A percentile compares a stretch with the other conserved stretches of the same genome.
Conservation (phyloP, 2,113 vertebrate species). For the Sceloporus undulatus region DNA sequence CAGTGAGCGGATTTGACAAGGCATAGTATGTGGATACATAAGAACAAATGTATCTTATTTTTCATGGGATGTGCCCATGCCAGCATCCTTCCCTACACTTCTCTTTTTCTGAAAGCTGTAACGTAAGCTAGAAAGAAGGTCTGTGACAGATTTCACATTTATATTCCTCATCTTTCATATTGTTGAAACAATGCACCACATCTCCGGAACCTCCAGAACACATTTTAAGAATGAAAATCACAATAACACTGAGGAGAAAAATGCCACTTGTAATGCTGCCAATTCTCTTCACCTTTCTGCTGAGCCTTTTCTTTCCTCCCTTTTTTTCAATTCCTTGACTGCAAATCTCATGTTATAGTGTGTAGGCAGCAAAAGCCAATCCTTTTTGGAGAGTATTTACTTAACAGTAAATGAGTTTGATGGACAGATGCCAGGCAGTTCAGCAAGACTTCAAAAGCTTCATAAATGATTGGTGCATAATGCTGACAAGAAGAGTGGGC, state of each 20-base stretch:
- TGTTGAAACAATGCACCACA: neutral
- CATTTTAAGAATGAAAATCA: constrained; percentile 24
- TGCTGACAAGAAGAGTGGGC: constrained; percentile 20
- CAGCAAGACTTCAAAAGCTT: constrained; percentile 49
- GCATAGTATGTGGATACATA: neutral
- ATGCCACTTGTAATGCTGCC: neutral
- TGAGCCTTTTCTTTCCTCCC: constrained; percentile 23
- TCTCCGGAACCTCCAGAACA: neutral
- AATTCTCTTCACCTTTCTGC: constrained; percentile 17
- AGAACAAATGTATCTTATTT: neutral
- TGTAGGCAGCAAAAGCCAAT: constrained; percentile 39
- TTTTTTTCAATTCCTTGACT: constrained; percentile 38
- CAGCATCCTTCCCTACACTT: neutral
- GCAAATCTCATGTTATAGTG: constrained; percentile 49
- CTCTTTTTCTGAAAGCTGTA: neutral
- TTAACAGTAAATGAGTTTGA: constrained; percentile 59
- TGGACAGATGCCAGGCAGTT: constrained; percentile 57
- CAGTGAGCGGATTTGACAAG: neutral
- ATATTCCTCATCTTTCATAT: neutral
- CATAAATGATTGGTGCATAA: constrained; percentile 35
- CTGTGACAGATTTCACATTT: neutral
- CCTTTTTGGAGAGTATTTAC: constrained; percentile 36
- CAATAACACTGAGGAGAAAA: constrained; percentile 33
- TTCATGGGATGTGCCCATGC: neutral
- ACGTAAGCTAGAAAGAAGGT: too few species aligned